These are phyloP conservation scores for Pachydiplax longipennis DNA, from an alignment of 2,888 invertebrate species.

Conservation along the genomic window DNA sequence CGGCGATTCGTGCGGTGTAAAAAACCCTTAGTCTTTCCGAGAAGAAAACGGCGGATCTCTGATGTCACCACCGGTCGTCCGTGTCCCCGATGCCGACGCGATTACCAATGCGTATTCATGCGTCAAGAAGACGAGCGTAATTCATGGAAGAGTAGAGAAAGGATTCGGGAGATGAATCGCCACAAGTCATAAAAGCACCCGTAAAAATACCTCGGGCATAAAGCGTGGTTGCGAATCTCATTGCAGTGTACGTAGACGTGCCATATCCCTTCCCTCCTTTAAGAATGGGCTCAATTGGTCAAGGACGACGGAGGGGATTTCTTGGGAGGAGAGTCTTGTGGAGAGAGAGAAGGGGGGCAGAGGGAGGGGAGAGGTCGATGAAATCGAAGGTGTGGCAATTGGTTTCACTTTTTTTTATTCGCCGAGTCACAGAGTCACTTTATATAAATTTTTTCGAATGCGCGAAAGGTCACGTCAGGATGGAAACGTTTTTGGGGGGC, in stretches of 20 bases:
- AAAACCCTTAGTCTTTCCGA: background rate
- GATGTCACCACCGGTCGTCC: constrained; percentile 35
- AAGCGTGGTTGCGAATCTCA: background rate
- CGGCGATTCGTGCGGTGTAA: background rate
- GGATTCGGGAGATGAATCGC: background rate
- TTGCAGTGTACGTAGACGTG: background rate
- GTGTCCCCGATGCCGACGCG: constrained; percentile 3
- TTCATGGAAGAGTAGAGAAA: background rate
- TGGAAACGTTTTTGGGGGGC: background rate
- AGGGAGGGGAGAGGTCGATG: background rate
- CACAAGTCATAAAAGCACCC: background rate
- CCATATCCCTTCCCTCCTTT: background rate
- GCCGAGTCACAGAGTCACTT: background rate
- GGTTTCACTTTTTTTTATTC: background rate
- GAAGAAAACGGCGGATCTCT: background rate
- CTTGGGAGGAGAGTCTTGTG: background rate
- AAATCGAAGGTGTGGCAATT: constrained; percentile 16
- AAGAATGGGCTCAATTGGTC: constrained; percentile 42
- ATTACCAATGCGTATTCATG: background rate
- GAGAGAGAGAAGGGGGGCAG: background rate
- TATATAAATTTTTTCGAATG: background rate
- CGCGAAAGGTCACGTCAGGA: background rate
- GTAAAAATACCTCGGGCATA: background rate
- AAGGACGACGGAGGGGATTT: constrained; percentile 17
- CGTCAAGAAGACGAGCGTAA: background rate